Evolutionary conservation across 2,888 invertebrate species (phyloP).

Genomic region (Cancer borealis): DNA sequence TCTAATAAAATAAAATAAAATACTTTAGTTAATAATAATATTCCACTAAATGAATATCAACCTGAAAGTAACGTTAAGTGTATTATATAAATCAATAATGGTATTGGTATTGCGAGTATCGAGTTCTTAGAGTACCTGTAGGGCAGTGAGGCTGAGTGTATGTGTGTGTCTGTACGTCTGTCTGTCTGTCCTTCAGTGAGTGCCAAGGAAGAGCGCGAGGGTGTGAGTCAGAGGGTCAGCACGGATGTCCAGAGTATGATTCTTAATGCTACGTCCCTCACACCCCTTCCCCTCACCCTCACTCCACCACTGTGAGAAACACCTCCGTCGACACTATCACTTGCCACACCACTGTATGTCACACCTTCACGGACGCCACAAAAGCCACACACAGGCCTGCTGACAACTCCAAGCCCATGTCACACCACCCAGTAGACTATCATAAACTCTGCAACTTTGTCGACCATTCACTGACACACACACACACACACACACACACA

Average conservation of each 20-base stretch:
- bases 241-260: neutral
- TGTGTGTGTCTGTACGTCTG: neutral
- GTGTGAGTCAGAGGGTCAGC: neutral
- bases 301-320: neutral
- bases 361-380: neutral
- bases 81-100: neutral
- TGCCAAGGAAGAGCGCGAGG: neutral
- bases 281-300: neutral
- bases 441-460: neutral
- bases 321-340: neutral
- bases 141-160: neutral
- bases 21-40: neutral
- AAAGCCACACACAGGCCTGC: neutral
- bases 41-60: too few species aligned
- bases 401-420: neutral
- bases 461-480: neutral
- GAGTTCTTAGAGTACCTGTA: neutral
- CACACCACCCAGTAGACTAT: neutral
- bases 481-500: constrained; percentile 25
- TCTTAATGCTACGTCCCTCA: neutral
- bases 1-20: neutral
- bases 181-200: neutral
- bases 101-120: neutral
- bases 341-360: neutral
- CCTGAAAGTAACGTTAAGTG: too few species aligned